These are phyloP conservation scores for Calycopis cecrops DNA, from an alignment of 1,140 invertebrate genomes.

Conservation along the genomic window DNA sequence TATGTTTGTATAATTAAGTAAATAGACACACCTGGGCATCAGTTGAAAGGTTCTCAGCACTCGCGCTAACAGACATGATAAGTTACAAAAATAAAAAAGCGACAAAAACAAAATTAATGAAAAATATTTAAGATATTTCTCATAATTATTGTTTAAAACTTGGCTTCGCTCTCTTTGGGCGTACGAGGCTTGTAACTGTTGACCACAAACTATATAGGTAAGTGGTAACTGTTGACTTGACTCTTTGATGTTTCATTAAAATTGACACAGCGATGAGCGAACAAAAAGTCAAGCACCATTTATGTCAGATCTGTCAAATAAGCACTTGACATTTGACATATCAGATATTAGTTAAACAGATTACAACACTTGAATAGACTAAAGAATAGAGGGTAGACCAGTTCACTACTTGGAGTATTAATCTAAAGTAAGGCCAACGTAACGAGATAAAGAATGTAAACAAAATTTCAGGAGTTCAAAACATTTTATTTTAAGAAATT, in stretches of 20 bases:
- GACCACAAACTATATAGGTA: too few species aligned
- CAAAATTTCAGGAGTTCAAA: too few species aligned
- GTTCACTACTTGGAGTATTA: too few species aligned
- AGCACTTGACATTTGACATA: too few species aligned
- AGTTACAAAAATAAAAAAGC: slow-evolving; percentile 23
- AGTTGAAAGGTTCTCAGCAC: slow-evolving; percentile 78
- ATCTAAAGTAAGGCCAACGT: too few species aligned
- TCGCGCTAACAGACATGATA: slow-evolving; percentile 80
- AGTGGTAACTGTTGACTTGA: too few species aligned
- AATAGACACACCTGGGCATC: slow-evolving; percentile 74
- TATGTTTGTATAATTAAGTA: slow-evolving; percentile 20
- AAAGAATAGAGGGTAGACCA: too few species aligned
- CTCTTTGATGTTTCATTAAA: neutral
- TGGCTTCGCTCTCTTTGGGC: slow-evolving; percentile 9
- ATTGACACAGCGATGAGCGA: neutral
- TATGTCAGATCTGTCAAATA: too few species aligned
- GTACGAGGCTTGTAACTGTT: slow-evolving; percentile 9
- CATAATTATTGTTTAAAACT: slow-evolving; percentile 13
- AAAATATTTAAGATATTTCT: slow-evolving; percentile 10
- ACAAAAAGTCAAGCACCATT: neutral
- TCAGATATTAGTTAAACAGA: too few species aligned
- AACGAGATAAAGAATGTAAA: too few species aligned
- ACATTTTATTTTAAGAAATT: too few species aligned
- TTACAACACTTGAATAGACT: too few species aligned
- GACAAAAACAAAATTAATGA: slow-evolving; percentile 23